Evolutionary conservation across 2,797 vertebrate genomes (phyloP).

Genomic region (Coilia nasus): DNA sequence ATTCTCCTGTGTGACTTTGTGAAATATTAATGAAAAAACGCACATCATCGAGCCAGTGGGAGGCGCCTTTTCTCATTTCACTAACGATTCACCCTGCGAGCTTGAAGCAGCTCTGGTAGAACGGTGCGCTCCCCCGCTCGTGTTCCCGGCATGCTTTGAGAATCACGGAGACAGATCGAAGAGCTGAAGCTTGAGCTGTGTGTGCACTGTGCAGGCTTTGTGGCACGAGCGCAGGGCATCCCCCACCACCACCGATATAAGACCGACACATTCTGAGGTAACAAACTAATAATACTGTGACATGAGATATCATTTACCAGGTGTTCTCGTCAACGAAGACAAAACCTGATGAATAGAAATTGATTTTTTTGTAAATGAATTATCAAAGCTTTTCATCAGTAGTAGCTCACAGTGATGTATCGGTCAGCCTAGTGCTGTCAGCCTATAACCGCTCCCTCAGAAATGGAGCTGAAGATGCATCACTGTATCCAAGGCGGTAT

Average conservation of each 20-base stretch:
- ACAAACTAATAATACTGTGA: slow-evolving; percentile 32
- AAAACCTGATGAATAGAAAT: neutral
- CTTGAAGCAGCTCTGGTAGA: slow-evolving; percentile 57
- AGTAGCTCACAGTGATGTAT: neutral
- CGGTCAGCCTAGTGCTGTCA: neutral
- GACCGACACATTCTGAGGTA: slow-evolving; percentile 56
- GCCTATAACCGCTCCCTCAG: slow-evolving; percentile 37
- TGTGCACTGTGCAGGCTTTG: slow-evolving; percentile 55
- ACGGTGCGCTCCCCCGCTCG: slow-evolving; percentile 48
- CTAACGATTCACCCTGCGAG: slow-evolving; percentile 50
- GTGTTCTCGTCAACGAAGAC: neutral
- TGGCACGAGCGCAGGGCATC: slow-evolving; percentile 52
- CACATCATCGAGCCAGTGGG: slow-evolving; percentile 28
- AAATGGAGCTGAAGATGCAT: slow-evolving; percentile 8
- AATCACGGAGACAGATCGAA: slow-evolving; percentile 46
- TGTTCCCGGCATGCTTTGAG: slow-evolving; percentile 77
- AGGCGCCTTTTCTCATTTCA: slow-evolving; percentile 29
- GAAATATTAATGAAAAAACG: slow-evolving; percentile 40
- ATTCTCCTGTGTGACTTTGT: slow-evolving; percentile 11
- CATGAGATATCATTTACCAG: neutral
- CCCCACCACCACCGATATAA: slow-evolving; percentile 32
- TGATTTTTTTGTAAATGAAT: neutral
- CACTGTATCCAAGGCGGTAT: neutral
- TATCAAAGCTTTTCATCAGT: neutral
- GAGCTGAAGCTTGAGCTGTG: slow-evolving; percentile 51